phyloP scores from a whole-genome alignment of 1,140 invertebrate species.

The Cydia fagiglandana region DNA sequence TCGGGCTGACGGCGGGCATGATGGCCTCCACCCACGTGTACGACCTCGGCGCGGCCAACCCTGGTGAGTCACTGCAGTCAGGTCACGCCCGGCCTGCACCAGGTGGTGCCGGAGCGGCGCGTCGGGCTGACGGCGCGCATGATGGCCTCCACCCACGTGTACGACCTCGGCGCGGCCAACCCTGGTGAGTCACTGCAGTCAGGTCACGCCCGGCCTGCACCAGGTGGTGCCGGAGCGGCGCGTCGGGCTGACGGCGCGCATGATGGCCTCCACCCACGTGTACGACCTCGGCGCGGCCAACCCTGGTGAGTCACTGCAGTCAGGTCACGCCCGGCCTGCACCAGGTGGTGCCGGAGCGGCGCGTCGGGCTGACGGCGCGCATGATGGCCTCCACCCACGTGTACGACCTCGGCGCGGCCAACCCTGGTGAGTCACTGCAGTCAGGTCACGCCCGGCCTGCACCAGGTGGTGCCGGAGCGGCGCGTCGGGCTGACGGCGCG shows the following conservation, averaged over 20 bases:
- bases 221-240: slow-evolving; percentile 97
- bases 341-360: slow-evolving; percentile 96
- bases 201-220: slow-evolving; percentile 89
- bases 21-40: slow-evolving; percentile 99
- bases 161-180: slow-evolving; percentile 86
- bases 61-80: slow-evolving; percentile 43
- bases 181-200: slow-evolving; percentile 46
- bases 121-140: slow-evolving; percentile 95
- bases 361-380: slow-evolving; percentile 93
- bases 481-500: too few species aligned
- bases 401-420: slow-evolving; percentile 88
- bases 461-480: slow-evolving; percentile 97
- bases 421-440: slow-evolving; percentile 49
- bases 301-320: slow-evolving; percentile 46
- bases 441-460: slow-evolving; percentile 87
- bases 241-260: slow-evolving; percentile 93
- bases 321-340: slow-evolving; percentile 89
- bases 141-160: slow-evolving; percentile 99
- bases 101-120: slow-evolving; percentile 96
- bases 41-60: slow-evolving; percentile 84
- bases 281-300: slow-evolving; percentile 88
- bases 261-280: slow-evolving; percentile 99
- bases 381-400: slow-evolving; percentile 99
- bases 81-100: slow-evolving; percentile 91
- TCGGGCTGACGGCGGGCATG: slow-evolving; percentile 96